phyloP scores from a whole-genome alignment of 2,888 invertebrate genomes.

The Steinernema carpocapsae region DNA sequence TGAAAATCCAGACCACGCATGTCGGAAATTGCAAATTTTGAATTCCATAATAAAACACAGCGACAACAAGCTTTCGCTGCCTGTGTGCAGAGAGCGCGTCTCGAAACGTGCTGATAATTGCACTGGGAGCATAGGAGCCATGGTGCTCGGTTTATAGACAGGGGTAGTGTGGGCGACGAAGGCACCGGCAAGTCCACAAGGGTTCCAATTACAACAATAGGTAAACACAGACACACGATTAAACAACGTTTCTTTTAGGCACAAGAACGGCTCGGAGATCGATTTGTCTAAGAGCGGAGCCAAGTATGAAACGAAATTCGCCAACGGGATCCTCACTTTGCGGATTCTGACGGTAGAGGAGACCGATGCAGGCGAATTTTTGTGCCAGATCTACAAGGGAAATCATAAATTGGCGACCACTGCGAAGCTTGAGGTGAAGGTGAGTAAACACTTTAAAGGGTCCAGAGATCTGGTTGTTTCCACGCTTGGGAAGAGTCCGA shows the following conservation, averaged over 20 bases:
- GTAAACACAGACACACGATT: conserved; percentile 21
- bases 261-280: conserved; percentile 37
- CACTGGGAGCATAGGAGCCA: neutral
- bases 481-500: neutral
- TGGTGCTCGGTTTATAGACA: too few relatives aligned
- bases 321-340: neutral
- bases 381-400: neutral
- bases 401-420: neutral
- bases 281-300: neutral
- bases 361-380: neutral
- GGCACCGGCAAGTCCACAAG: too few relatives aligned
- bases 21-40: too few relatives aligned
- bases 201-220: conserved; percentile 10
- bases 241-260: conserved; percentile 24
- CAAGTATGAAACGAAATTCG: conserved; percentile 25
- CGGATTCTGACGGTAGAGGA: neutral
- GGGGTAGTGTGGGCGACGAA: neutral
- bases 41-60: too few relatives aligned
- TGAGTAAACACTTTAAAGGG: neutral
- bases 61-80: too few relatives aligned
- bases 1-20: too few relatives aligned
- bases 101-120: neutral
- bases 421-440: conserved; percentile 16
- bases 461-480: neutral
- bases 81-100: too few relatives aligned